A percentile compares a stretch with the other conserved stretches of the same genome.
These are phyloP conservation scores for Amniataba percoides DNA, from an alignment of 2,797 vertebrate genomes.

Conservation along the genomic window DNA sequence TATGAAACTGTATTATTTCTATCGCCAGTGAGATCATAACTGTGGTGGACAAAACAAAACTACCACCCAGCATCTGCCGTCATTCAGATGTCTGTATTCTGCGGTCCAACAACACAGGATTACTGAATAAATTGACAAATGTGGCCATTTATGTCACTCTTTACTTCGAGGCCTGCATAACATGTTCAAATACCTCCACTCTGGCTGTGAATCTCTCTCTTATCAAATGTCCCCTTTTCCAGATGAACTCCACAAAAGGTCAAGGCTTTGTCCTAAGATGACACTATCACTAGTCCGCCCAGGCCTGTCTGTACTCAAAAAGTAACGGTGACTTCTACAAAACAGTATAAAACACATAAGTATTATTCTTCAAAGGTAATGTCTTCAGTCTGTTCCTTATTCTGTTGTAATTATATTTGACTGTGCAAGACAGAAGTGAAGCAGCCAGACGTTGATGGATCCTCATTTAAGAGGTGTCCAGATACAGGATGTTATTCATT, in stretches of 20 bases:
- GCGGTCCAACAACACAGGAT: too few species aligned
- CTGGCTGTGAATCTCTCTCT: too few species aligned
- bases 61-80: not conserved
- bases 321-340: not conserved
- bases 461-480: slow-evolving; percentile 7
- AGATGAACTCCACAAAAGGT: not conserved
- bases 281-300: too few species aligned
- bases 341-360: not conserved
- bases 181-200: not conserved
- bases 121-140: not conserved
- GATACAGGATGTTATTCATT: fast-evolving
- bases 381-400: not conserved
- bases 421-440: not conserved
- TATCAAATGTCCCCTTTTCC: not conserved
- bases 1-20: not conserved
- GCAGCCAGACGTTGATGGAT: not conserved
- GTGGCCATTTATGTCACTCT: not conserved
- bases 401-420: not conserved
- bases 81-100: not conserved
- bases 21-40: not conserved
- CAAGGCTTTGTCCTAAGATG: not conserved
- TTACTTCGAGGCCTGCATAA: not conserved
- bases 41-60: not conserved
- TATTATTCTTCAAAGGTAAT: not conserved
- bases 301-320: not conserved